A percentile compares a stretch with the other conserved stretches of the same genome.
Conservation (phyloP, 1,140 invertebrate genomes). For the Pogonomyrmex barbatus region DNA sequence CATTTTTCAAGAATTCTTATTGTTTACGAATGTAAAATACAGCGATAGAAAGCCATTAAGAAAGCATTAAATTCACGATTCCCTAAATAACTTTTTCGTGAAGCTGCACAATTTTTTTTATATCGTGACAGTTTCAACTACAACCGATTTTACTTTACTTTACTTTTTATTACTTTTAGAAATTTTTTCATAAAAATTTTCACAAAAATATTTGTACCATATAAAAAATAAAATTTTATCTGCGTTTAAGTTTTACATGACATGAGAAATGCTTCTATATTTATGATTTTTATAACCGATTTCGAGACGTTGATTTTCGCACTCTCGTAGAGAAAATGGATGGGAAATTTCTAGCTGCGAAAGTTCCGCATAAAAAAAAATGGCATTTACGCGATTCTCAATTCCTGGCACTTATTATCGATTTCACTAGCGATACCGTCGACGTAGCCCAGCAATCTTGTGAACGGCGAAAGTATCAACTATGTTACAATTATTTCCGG, state of each 20-base stretch:
- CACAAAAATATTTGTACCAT: neutral
- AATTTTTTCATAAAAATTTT: too few species aligned
- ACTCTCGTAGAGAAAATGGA: neutral
- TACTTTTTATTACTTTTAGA: too few species aligned
- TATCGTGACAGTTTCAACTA: neutral
- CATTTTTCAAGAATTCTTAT: neutral
- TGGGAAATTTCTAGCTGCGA: neutral
- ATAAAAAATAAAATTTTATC: neutral
- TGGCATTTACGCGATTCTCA: neutral
- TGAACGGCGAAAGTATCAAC: constrained; percentile 23
- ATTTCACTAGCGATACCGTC: neutral
- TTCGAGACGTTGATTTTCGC: neutral
- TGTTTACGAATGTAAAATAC: neutral
- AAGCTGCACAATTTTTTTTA: neutral
- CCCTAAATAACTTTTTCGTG: neutral
- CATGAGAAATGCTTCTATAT: neutral
- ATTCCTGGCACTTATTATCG: neutral
- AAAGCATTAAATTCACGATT: neutral
- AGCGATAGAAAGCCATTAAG: neutral
- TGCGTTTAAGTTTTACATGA: neutral
- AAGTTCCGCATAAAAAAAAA: neutral
- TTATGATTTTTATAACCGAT: neutral
- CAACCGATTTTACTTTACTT: too few species aligned
- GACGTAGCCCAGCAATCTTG: neutral
- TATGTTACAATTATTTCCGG: constrained; percentile 24